Base-by-base conservation (phyloP, 2,888 invertebrate species). In the Archips crataeganus region DNA sequence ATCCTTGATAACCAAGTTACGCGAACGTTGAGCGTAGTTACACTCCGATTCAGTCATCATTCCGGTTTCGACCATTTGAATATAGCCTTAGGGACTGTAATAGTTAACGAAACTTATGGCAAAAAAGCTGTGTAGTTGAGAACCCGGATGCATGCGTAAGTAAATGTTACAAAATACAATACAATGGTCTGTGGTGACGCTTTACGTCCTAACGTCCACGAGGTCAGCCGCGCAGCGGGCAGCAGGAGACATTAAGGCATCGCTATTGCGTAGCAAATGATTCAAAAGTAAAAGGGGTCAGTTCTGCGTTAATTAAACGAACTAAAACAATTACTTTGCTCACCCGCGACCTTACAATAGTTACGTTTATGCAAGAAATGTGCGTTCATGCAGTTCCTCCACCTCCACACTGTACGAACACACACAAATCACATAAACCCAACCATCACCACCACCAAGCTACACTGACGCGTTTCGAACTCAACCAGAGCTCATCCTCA, bases 101-200 rank as follows among this genome's bases (percentile, higher is more conserved):
- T 66, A 36, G 66, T 75, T 74, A 81, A 81, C 83, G 82, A 70
- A 79, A 84, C 82, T 78, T 84, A 84, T 88, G 84, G 86, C 85
- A 85, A 86, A 84, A 86, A 83, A 82, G 77, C 79, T 83, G 84
- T 85, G 85, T 79, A 57, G 32, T 32, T 8, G 83, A 79, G 78
- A 84, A 88, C 86, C 86, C 85, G 88, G 86, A 88, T 86, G 85
- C 85, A 86, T 83, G 79, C 11, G 45, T 63, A 45, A 45, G 45
- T 63, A 63, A 63, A 63, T 63, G 62, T 63, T 23, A 63, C 62
- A 63, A 45, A 45, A 63, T 80, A 82, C 81, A 84, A 85, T 82
- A 86, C 84, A 84, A 84, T 82, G 77, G 75, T 70, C 32, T 23
- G 15, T 47, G 70, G 49, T 32, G 70, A 64, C 60, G 65, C 49